A percentile compares a stretch with the other conserved stretches of the same genome.
Evolutionary conservation across 2,888 invertebrate genomes (phyloP).

Genomic region (Drosophila fungiperda): DNA sequence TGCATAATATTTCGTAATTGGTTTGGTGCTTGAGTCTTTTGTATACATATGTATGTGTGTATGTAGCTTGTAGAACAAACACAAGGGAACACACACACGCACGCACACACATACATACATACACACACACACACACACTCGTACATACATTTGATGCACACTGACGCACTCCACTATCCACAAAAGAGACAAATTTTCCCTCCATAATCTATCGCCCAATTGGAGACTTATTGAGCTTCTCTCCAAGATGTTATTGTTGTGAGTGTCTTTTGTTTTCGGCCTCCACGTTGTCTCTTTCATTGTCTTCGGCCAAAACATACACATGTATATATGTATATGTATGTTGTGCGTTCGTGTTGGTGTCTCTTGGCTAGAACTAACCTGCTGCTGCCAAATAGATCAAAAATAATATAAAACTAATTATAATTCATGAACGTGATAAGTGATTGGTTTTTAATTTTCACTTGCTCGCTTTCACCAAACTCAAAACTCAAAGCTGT

Average conservation of each 20-base stretch:
- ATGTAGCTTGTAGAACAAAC: slow-evolving; percentile 37
- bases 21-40: slow-evolving; percentile 27
- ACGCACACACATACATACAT: slow-evolving; percentile 9
- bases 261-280: slow-evolving; percentile 10
- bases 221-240: not conserved
- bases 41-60: slow-evolving; percentile 2
- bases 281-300: slow-evolving; percentile 12
- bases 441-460: slow-evolving; percentile 34
- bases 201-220: not conserved
- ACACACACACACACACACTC: not conserved
- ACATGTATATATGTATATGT: slow-evolving; percentile 5
- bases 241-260: slow-evolving; percentile 1
- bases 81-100: slow-evolving; percentile 19
- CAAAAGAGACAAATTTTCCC: slow-evolving; percentile 7
- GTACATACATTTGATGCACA: slow-evolving; percentile 16
- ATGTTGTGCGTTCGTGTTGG: slow-evolving; percentile 17
- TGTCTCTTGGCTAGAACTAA: slow-evolving; percentile 33
- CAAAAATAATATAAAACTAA: slow-evolving; percentile 9
- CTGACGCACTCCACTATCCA: slow-evolving; percentile 6
- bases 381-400: slow-evolving; percentile 16
- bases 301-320: slow-evolving; percentile 6
- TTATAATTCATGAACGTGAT: slow-evolving; percentile 9
- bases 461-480: slow-evolving; percentile 40
- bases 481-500: slow-evolving; percentile 46
- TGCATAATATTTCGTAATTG: not conserved